Conservation (phyloP, 1,140 invertebrate genomes). For the Ceratina japonica region DNA sequence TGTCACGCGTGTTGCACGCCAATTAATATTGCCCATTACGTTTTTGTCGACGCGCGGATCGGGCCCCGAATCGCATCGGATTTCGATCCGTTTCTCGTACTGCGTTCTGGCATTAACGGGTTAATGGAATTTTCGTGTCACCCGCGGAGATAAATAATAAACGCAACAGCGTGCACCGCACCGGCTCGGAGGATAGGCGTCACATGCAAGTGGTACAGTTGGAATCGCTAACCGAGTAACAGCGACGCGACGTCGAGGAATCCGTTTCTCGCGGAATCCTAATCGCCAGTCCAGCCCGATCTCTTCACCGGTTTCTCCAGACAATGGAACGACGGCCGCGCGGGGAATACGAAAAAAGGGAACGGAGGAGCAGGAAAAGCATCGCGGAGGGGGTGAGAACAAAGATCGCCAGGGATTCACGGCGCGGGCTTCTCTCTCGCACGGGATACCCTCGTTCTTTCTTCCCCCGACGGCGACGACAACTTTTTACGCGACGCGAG, state of each 20-base stretch:
- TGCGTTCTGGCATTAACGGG: too few species aligned
- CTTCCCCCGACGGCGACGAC: conserved; percentile 31
- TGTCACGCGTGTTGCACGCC: conserved; percentile 43
- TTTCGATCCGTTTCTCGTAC: too few species aligned
- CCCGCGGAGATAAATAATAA: too few species aligned
- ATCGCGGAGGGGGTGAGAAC: conserved; percentile 21
- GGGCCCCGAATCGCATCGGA: too few species aligned
- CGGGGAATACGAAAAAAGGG: conserved; percentile 43
- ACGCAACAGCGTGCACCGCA: too few species aligned
- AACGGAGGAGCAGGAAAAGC: conserved; percentile 10
- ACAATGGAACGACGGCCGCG: conserved; percentile 54
- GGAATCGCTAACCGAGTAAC: conserved; percentile 37
- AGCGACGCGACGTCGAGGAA: conserved; percentile 38
- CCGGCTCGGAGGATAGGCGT: not conserved
- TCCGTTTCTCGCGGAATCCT: conserved; percentile 48
- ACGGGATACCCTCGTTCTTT: conserved; percentile 2
- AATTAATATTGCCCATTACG: not conserved
- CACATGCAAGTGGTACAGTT: conserved; percentile 17
- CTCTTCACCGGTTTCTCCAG: conserved; percentile 25
- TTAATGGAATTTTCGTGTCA: too few species aligned
- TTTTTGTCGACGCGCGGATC: not conserved
- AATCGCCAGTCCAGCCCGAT: conserved; percentile 31
- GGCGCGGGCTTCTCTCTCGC: not conserved
- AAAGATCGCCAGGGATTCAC: conserved; percentile 12
- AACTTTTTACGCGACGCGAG: conserved; percentile 58